These are phyloP conservation scores for Andrena dorsata DNA, from an alignment of 2,888 invertebrate species.

Conservation along the genomic window DNA sequence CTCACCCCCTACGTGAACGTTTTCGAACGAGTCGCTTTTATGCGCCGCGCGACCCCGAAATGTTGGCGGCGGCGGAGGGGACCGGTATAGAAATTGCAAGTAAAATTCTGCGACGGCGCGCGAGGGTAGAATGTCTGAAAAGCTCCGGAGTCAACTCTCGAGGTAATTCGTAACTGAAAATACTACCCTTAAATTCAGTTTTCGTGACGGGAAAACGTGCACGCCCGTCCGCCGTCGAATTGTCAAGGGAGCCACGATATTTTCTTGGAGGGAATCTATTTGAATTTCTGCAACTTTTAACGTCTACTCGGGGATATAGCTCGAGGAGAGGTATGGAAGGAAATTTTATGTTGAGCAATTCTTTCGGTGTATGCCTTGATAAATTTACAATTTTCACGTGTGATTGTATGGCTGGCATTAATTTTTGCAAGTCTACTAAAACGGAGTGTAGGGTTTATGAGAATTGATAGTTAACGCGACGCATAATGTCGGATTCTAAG, in stretches of 20 bases:
- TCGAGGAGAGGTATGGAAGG: too few relatives aligned
- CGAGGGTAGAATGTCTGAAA: conserved; percentile 44
- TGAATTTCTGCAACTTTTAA: conserved; percentile 10
- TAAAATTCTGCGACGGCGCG: conserved; percentile 47
- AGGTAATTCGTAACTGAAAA: conserved; percentile 55
- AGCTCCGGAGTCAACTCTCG: conserved; percentile 48
- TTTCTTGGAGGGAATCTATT: conserved; percentile 3
- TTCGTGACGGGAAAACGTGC: conserved; percentile 27
- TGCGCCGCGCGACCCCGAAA: conserved; percentile 51
- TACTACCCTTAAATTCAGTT: conserved; percentile 41
- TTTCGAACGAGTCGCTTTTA: conserved; percentile 62
- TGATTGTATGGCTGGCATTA: too few relatives aligned
- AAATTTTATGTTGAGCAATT: too few relatives aligned
- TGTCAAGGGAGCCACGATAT: conserved; percentile 26
- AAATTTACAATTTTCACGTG: too few relatives aligned
- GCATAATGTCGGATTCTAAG: too few relatives aligned
- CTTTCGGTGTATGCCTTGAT: too few relatives aligned
- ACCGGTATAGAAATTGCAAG: conserved; percentile 46
- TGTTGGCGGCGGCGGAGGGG: conserved; percentile 35
- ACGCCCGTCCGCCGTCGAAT: conserved; percentile 6
- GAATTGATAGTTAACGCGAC: too few relatives aligned
- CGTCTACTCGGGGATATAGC: background rate
- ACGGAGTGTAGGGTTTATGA: too few relatives aligned
- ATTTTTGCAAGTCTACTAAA: too few relatives aligned
- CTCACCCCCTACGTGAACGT: conserved; percentile 50